Evolutionary conservation across 2,888 invertebrate species (phyloP).

Genomic region (Macaria liturata): DNA sequence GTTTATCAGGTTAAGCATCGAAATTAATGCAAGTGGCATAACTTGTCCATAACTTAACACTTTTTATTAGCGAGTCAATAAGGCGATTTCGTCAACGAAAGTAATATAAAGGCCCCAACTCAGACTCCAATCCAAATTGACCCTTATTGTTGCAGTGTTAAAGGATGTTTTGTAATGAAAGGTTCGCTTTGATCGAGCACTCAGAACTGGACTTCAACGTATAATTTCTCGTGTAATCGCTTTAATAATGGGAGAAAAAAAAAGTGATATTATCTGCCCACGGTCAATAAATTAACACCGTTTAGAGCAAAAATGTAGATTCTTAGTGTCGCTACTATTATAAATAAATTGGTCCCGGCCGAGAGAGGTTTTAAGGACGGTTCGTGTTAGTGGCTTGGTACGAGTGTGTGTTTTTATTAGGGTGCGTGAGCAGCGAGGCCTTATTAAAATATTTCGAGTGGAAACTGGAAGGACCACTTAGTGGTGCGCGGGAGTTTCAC

Average conservation of each 20-base stretch:
- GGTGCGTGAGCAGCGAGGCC: slow-evolving; percentile 81
- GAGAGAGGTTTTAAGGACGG: slow-evolving; percentile 60
- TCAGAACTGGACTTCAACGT: slow-evolving; percentile 72
- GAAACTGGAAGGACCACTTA: slow-evolving; percentile 84
- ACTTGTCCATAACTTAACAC: slow-evolving; percentile 81
- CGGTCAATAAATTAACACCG: slow-evolving; percentile 84
- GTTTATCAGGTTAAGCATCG: slow-evolving; percentile 83
- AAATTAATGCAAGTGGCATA: slow-evolving; percentile 83
- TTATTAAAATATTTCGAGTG: slow-evolving; percentile 84
- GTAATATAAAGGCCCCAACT: slow-evolving; percentile 54
- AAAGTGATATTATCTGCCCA: slow-evolving; percentile 84
- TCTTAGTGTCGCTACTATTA: slow-evolving; percentile 82
- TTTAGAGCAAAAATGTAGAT: slow-evolving; percentile 83
- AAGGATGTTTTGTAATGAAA: slow-evolving; percentile 40
- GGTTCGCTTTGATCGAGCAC: slow-evolving; percentile 50
- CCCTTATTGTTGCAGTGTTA: slow-evolving; percentile 42
- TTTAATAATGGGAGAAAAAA: slow-evolving; percentile 80
- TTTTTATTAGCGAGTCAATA: slow-evolving; percentile 81
- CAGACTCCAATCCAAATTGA: slow-evolving; percentile 40
- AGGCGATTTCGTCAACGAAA: slow-evolving; percentile 78
- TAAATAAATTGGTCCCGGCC: slow-evolving; percentile 73
- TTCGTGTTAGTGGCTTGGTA: slow-evolving; percentile 64
- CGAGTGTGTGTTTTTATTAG: slow-evolving; percentile 78
- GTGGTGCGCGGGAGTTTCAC: slow-evolving; percentile 83
- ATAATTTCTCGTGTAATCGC: slow-evolving; percentile 83